phyloP scores from a whole-genome alignment of 2,113 vertebrate genomes.

The Heliornis fulica region DNA sequence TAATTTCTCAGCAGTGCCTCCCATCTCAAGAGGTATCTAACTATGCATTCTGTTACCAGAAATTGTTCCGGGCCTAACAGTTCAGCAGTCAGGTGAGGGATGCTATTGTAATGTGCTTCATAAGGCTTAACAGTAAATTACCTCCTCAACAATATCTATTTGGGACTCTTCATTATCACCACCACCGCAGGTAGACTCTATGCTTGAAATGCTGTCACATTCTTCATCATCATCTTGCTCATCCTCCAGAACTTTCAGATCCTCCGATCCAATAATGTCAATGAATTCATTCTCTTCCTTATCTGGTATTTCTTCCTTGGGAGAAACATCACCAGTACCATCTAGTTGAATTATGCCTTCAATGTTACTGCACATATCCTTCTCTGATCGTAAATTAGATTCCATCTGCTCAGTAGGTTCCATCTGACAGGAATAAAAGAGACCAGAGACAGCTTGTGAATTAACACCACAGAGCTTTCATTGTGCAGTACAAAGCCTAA shows the following conservation, averaged over 20 bases:
- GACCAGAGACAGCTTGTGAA: neutral
- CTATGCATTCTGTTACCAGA: neutral
- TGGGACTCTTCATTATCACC: slow-evolving; percentile 74
- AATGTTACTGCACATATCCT: slow-evolving; percentile 63
- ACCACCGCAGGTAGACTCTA: slow-evolving; percentile 73
- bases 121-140: slow-evolving; percentile 52
- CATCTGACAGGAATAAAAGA: slow-evolving; percentile 27
- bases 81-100: neutral
- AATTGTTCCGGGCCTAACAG: neutral
- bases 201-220: slow-evolving; percentile 72
- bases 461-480: neutral
- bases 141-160: slow-evolving; percentile 77
- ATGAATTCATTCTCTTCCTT: slow-evolving; percentile 83
- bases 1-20: neutral
- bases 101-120: neutral
- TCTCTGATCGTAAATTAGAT: slow-evolving; percentile 17
- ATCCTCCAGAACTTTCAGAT: slow-evolving; percentile 83
- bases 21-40: neutral
- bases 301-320: slow-evolving; percentile 75
- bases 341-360: slow-evolving; percentile 88
- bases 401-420: slow-evolving; percentile 31
- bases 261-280: slow-evolving; percentile 81
- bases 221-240: slow-evolving; percentile 43
- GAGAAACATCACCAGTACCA: slow-evolving; percentile 80
- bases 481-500: neutral